These are phyloP conservation scores for Leguminivora glycinivorella DNA, from an alignment of 1,140 invertebrate species.

Conservation along the genomic window DNA sequence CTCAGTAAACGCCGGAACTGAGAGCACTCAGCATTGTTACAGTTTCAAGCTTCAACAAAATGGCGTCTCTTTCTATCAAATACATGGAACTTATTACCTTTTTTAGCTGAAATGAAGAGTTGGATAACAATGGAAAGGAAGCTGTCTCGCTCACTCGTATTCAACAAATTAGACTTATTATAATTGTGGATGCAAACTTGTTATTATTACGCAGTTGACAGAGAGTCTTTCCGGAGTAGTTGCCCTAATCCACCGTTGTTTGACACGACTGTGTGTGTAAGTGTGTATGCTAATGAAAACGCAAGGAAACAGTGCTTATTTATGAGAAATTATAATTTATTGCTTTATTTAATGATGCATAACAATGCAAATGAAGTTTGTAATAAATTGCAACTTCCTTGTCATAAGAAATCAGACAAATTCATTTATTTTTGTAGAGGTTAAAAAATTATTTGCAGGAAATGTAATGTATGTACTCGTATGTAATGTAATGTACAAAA, in stretches of 20 bases:
- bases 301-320: neutral
- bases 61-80: neutral
- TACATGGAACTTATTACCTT: neutral
- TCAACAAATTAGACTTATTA: slow-evolving; percentile 28
- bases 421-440: neutral
- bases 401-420: neutral
- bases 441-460: no score
- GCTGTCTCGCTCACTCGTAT: slow-evolving; percentile 4
- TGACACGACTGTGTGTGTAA: slow-evolving; percentile 3
- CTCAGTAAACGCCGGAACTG: slow-evolving; percentile 15
- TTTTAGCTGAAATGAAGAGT: neutral
- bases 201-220: slow-evolving; percentile 3
- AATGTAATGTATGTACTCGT: no score
- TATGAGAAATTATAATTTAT: slow-evolving; percentile 1
- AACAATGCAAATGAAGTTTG: neutral
- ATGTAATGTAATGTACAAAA: no score
- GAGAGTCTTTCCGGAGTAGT: neutral
- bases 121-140: slow-evolving; percentile 21
- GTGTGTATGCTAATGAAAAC: slow-evolving; percentile 4
- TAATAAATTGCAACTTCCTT: neutral
- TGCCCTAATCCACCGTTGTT: slow-evolving; percentile 7
- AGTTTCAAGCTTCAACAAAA: neutral
- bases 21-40: slow-evolving; percentile 25
- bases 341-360: neutral
- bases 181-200: slow-evolving; percentile 26